These are phyloP conservation scores for Accipiter cooperii DNA, from an alignment of 2,113 vertebrate species.

Conservation along the genomic window DNA sequence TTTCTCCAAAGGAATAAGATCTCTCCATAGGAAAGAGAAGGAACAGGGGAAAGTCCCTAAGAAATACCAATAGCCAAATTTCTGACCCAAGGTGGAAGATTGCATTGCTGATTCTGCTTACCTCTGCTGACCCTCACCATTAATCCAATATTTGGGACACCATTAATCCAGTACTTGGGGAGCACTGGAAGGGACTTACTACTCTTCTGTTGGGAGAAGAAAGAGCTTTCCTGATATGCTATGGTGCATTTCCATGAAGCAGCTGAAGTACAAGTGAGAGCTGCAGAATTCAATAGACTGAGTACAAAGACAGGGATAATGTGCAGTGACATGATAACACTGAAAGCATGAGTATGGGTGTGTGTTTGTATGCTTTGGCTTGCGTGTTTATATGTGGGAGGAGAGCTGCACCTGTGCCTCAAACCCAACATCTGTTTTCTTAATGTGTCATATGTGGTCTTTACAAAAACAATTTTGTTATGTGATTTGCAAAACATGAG, in stretches of 20 bases:
- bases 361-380: background rate
- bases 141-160: background rate
- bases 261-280: background rate
- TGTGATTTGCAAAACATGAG: rapidly evolving
- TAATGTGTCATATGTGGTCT: background rate
- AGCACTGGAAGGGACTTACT: background rate
- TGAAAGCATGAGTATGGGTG: background rate
- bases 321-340: background rate
- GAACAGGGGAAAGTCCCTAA: background rate
- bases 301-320: background rate
- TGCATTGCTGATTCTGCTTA: background rate
- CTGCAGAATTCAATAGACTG: background rate
- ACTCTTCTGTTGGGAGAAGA: background rate
- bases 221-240: background rate
- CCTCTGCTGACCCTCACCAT: background rate
- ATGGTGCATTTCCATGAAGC: background rate
- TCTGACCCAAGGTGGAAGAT: background rate
- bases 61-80: background rate
- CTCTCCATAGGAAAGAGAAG: background rate
- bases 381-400: background rate
- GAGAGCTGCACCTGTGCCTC: background rate
- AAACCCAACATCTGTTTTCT: background rate
- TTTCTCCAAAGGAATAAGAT: background rate
- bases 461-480: background rate
- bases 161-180: background rate